Percentiles rank a stretch among this genome's conserved stretches.
Conservation (phyloP, 2,888 invertebrate genomes). For the Caenorhabditis afra region DNA sequence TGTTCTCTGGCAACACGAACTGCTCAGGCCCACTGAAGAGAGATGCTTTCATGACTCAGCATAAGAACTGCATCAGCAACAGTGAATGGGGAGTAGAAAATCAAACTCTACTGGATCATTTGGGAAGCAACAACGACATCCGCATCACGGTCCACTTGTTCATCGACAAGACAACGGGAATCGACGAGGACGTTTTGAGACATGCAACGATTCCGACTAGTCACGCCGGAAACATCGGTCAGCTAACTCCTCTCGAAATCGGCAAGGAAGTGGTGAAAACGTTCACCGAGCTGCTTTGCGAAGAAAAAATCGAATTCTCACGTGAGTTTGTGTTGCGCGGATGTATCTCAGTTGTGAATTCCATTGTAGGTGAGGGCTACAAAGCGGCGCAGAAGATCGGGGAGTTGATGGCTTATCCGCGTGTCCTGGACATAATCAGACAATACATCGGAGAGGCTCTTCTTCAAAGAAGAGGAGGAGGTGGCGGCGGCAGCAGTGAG, state of each 20-base stretch:
- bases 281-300: no score
- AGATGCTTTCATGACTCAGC: not conserved
- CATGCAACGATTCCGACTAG: not conserved
- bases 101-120: constrained; percentile 6
- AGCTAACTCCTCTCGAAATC: no score
- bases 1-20: not conserved
- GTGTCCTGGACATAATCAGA: no score
- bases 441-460: no score
- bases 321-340: not conserved
- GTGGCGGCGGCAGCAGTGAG: no score
- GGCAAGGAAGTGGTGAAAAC: no score
- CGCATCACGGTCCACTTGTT: constrained; percentile 28
- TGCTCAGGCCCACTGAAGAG: constrained; percentile 10
- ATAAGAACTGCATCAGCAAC: constrained; percentile 2
- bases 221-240: not conserved
- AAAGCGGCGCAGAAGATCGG: no score
- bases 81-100: constrained; percentile 23
- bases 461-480: no score
- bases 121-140: constrained; percentile 16
- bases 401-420: no score
- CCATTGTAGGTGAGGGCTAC: no score
- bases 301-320: not conserved
- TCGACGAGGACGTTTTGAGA: constrained; percentile 8
- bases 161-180: constrained; percentile 19
- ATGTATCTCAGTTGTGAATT: no score